These are phyloP conservation scores for Stramonita haemastoma DNA, from an alignment of 2,888 invertebrate genomes.

Conservation along the genomic window DNA sequence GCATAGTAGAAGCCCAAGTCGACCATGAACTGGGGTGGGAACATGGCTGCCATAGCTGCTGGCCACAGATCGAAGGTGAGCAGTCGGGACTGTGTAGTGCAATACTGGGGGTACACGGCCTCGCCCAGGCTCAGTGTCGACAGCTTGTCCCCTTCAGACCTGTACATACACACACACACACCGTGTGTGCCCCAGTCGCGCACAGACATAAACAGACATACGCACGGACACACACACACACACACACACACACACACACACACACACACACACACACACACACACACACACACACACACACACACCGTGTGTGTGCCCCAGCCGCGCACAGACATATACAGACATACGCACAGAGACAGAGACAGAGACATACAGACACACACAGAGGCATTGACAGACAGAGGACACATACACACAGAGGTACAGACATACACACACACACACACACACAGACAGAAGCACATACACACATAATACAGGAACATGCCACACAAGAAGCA, in stretches of 20 bases:
- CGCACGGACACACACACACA: background rate
- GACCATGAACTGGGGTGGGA: conserved; percentile 20
- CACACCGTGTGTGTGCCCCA: background rate
- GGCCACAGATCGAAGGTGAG: conserved; percentile 34
- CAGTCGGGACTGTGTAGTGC: conserved; percentile 17
- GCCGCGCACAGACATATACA: background rate
- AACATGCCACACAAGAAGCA: background rate
- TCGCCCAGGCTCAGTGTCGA: background rate
- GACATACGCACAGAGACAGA: background rate
- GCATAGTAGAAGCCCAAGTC: conserved; percentile 41
- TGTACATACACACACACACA: background rate
- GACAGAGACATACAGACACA: background rate
- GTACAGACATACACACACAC: conserved; percentile 3
- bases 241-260: background rate
- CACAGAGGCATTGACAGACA: background rate
- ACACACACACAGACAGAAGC: background rate
- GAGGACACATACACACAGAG: background rate
- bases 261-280: background rate
- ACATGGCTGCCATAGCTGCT: background rate
- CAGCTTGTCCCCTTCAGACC: background rate
- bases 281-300: background rate
- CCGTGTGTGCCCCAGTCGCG: background rate
- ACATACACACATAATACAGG: background rate
- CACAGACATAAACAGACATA: background rate
- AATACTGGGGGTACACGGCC: conserved; percentile 42